Base-by-base conservation (phyloP, 2,797 vertebrate genomes). In the Gephyroberyx darwinii region DNA sequence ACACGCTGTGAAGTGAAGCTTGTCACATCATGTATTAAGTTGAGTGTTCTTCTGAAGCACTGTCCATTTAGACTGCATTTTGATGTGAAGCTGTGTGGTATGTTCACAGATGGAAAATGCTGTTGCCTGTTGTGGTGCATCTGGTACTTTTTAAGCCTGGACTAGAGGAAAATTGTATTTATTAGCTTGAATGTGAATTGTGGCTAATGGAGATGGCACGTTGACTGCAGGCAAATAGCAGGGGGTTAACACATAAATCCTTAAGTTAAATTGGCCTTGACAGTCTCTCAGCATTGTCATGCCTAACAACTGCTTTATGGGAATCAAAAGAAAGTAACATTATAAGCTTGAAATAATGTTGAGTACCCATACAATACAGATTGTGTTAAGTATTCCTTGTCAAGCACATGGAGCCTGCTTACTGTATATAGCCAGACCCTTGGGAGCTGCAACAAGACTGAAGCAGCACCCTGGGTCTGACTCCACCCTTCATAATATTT, bases 401-500 rank as follows among this genome's bases (percentile, higher is more conserved):
- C 37, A 71, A 69, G 52, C 5, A 52, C 64, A 62, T 61, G 30
- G 69, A 6, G 54, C 45, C 8, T 13, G 22, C 54, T 70, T 16
- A 26, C 54, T 26, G 68, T 77, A 75, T 79, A 74, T 35, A 69
- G 60, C 50, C 39, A 41, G 60, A 62, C 74, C 52, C 50, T 26
- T 61, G 83, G 79, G 80, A 83, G 39, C 45, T 43, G 48, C 9
- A 17, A 19, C 41, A 43, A 61, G 60, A 84, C 53, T 33, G 43
- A 65, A 78, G 74, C 51, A 78, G 67, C 66, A 74, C 31, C 2
- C 33, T 69, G 73, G 59, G 22, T 65, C 69, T 82, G 69, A 86
- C 71, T 78, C 70, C 57, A 66, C 39, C 72, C 84, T 88, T 91
- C 90, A 91, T 82, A 90, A 91, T 92, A 90, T 91, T 92, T 89